Base-by-base conservation (phyloP, 2,113 vertebrate species). In the Laticauda laticaudata region DNA sequence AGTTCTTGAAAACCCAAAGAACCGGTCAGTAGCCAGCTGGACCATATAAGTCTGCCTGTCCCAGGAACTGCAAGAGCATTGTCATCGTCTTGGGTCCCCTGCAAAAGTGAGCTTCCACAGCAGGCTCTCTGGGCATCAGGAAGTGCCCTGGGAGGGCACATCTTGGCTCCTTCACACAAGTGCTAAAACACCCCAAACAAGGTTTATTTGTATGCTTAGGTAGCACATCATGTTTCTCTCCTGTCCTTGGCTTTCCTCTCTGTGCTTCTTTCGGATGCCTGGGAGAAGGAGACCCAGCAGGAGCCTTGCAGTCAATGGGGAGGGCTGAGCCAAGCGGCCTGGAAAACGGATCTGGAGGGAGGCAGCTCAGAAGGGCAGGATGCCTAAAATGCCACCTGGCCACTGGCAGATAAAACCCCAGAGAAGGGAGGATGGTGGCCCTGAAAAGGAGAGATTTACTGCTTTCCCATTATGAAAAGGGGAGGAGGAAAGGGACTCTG, bases 311-410 rank as follows among this genome's bases (percentile, higher is more conserved):
- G 92, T 89, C 29, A 92, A 24, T 10, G 53, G 90, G 87, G 56
- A 0, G 92, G 94, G 89, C 88, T 92, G 56, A 88, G 92, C 95
- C 93, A 95, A 1, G 43, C 26, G 88, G 21, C 88, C 88, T 93
- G 92, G 89, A 85, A 88, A 81, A 55, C 0, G 23, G 48, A 26
- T 20, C 69, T 29, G 64, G 4, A 0, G 0, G 51, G 4, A 0
- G 0, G 29, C 90, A 88, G 51, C 8, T 1, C 88, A 57, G 55
- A 64, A 39, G 69, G 75, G 54, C 29, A 18, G 43, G 5, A 5
- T 5, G 23, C 54, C 48, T 89, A 14, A 57, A 57, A 21, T 24
- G 56, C 23, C 0, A 23, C 53, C 64, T 56, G n/a, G 43, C 87
- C 85, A n/a, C 87, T 23, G 34, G 2, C 15, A 48, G 92, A 89